These are phyloP conservation scores for Phyllotreta cruciferae DNA, from an alignment of 2,888 invertebrate species.

Conservation along the genomic window DNA sequence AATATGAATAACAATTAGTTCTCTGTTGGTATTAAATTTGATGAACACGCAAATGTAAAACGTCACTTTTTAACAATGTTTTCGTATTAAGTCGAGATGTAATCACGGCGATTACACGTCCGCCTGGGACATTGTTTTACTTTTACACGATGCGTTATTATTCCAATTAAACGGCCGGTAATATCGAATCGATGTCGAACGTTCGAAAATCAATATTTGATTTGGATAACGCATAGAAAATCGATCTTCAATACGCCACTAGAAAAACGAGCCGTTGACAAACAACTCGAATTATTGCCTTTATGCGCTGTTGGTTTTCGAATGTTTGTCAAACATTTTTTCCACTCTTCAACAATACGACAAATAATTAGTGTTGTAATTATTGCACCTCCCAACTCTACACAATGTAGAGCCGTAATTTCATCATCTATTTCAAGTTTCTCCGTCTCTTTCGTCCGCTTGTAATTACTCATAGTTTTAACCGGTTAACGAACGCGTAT, in stretches of 20 bases:
- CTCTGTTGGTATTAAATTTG: conserved; percentile 29
- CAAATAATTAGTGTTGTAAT: no score
- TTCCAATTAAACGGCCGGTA: no score
- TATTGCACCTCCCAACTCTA: neutral
- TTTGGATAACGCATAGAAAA: no score
- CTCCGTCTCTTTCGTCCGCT: conserved; percentile 26
- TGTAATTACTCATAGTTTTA: conserved; percentile 40
- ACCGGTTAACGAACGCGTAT: conserved; percentile 35
- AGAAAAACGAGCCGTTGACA: no score
- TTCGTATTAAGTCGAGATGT: conserved; percentile 13
- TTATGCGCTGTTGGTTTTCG: no score
- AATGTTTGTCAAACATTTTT: no score
- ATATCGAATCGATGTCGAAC: no score
- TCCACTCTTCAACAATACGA: no score
- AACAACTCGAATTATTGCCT: no score
- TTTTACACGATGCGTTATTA: neutral
- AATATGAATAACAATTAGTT: conserved; percentile 33
- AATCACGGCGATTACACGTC: conserved; percentile 13
- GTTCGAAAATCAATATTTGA: no score
- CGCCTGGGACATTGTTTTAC: neutral
- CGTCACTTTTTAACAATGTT: conserved; percentile 12
- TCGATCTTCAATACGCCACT: no score
- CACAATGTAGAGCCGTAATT: conserved; percentile 8
- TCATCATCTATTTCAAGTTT: conserved; percentile 7
- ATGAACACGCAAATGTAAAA: conserved; percentile 28